These are phyloP conservation scores for Patella caerulea DNA, from an alignment of 2,888 invertebrate species.

Conservation along the genomic window DNA sequence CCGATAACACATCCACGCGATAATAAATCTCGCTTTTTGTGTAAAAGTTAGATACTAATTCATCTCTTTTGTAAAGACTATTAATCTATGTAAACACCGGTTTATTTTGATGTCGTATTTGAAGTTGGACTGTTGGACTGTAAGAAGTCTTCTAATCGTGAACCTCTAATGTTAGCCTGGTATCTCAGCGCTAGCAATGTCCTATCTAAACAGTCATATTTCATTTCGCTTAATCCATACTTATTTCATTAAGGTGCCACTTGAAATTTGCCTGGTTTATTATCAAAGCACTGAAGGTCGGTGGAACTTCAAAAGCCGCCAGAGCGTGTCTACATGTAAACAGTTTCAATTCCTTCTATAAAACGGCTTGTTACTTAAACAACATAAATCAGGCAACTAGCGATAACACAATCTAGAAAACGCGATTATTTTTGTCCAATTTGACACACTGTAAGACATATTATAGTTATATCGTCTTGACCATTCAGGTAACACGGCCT, in stretches of 20 bases:
- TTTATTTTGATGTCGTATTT: conserved; percentile 5
- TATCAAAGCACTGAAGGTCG: not conserved
- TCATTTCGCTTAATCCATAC: conserved; percentile 7
- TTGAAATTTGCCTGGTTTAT: not conserved
- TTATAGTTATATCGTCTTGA: not conserved
- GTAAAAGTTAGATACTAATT: not conserved
- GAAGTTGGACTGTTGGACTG: not conserved
- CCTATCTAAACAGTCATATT: conserved; percentile 5
- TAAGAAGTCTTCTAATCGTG: too few relatives aligned
- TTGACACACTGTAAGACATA: conserved; percentile 9
- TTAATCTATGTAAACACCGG: conserved; percentile 3
- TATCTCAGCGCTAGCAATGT: not conserved
- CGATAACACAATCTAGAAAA: conserved; percentile 9
- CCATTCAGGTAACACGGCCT: not conserved
- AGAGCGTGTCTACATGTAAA: conserved; percentile 8
- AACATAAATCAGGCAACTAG: conserved; percentile 9
- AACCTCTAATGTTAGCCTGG: not conserved
- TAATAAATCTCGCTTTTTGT: not conserved
- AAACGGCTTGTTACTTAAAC: not conserved
- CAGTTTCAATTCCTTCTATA: not conserved
- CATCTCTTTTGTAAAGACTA: not conserved
- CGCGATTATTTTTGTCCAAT: conserved; percentile 11
- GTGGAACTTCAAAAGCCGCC: conserved; percentile 3
- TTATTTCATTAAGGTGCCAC: conserved; percentile 6
- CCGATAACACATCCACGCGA: not conserved